Evolutionary conservation across 2,113 vertebrate species (phyloP), one percentile per base, ranked within the genome.

Genomic region (Neolamprologus modestus): DNA sequence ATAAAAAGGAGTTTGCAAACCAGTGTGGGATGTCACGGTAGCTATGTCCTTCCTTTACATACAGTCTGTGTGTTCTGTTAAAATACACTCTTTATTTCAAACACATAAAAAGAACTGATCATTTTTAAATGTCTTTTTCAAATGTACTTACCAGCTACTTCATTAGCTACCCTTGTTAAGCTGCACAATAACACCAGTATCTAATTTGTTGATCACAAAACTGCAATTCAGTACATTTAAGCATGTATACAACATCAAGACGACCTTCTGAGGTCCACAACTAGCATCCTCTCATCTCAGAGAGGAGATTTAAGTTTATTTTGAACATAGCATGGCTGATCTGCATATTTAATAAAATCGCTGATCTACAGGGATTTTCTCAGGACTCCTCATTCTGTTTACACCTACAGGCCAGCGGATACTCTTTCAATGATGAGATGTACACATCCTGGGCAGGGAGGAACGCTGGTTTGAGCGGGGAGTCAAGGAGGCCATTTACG

Each of bases 341-440:
- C 33, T 8, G 0, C 16, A 33, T 33, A 61, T 61, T 59, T 59
- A 17, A 59, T 31, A 31, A 59, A 59, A 59, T 59, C 8, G 1
- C 14, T 3, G 61, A 21, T 66, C 61, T 66, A n/a, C 33, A 8
- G 10, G 19, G 6, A 66, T 66, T 13, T 21, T 19, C 24, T 59
- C 2, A 16, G 12, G 12, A 57, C 55, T 57, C 57, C 8, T 10
- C 57, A 61, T 17, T 61, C 9, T 33, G 5, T 40, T 40, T 0
- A 17, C 57, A 61, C 57, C 9, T 31, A 31, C 26, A 61, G 26
- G 57, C 26, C 57, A 31, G 14, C 1, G 3, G 8, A 31, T 0
- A 59, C 5, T 61, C 57, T 31, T 31, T 31, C 57, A 31, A 61
- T 61, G 26, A 61, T 31, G 57, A 61, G 14, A 61, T 31, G 26